Base-by-base conservation (phyloP, 2,797 vertebrate species). In the Strix occidentalis region DNA sequence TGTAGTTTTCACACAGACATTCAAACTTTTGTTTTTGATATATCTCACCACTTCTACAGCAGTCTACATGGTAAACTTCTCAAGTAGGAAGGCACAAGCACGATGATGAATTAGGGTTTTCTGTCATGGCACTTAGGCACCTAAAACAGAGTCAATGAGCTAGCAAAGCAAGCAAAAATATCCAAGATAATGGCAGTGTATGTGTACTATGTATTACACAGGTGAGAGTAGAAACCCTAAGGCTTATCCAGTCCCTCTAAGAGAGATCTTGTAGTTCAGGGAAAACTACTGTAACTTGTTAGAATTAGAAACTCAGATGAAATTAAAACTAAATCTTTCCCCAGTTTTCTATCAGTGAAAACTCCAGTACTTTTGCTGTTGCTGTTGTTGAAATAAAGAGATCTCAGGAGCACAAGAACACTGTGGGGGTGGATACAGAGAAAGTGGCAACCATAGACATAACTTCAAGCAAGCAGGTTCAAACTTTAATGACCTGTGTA, bases 401-500 rank as follows among this genome's bases (percentile, higher is more conserved):
- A 91, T 60, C 48, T 80, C 63, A 39, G 65, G 69, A 87, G 54
- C 87, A 87, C 23, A 78, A 84, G 96, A 96, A 95, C 75, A 80
- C 74, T 92, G 89, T 66, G 89, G 96, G 96, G 93, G 90, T 84
- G 90, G 85, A 91, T 93, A 90, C 61, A 87, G 76, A 94, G 80
- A 76, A 91, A 94, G 89, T 45, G 68, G 93, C 63, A 97, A 94
- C 86, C 77, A 43, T 1, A 96, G 86, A 72, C 87, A 93, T 64
- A 96, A 87, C 87, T 90, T 96, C 87, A 96, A 89, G 54, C 37
- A 90, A 93, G 58, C 46, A 90, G 64, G 93, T 54, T 92, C 92
- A 61, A 92, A 95, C 87, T 94, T 93, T 87, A 90, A 66, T 78
- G 87, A 93, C 92, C 90, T 96, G 87, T 82, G 65, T 93, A 94